These are phyloP conservation scores for Conus betulinus DNA, from an alignment of 1,140 invertebrate genomes.

Conservation along the genomic window DNA sequence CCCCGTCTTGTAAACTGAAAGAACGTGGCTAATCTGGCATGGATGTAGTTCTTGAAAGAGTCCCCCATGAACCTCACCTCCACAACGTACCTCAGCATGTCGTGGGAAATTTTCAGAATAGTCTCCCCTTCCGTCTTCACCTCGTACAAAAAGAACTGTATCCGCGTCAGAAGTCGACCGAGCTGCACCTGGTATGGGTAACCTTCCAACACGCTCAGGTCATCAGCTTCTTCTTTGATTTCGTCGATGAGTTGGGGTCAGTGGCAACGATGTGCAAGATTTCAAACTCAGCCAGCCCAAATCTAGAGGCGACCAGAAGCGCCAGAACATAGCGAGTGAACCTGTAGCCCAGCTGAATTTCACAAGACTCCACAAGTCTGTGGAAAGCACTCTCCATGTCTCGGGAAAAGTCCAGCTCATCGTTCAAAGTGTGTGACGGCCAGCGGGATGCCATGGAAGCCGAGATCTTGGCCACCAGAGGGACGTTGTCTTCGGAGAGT, in stretches of 20 bases:
- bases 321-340: constrained; percentile 48
- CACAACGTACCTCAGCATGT: constrained; percentile 34
- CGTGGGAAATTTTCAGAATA: constrained; percentile 29
- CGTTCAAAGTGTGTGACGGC: constrained; percentile 46
- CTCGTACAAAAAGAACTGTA: constrained; percentile 39
- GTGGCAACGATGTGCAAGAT: constrained; percentile 44
- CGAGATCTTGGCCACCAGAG: constrained; percentile 32
- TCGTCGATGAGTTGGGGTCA: constrained; percentile 44
- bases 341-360: constrained; percentile 39
- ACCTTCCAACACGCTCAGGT: constrained; percentile 49
- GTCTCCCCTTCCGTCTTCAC: constrained; percentile 51
- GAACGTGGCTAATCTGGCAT: constrained; percentile 47
- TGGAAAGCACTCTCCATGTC: constrained; percentile 34
- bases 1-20: constrained; percentile 49
- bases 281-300: constrained; percentile 46
- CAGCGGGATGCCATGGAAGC: constrained; percentile 30
- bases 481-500: constrained; percentile 27
- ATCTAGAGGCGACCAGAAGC: constrained; percentile 40
- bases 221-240: constrained; percentile 42
- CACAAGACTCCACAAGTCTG: constrained; percentile 37
- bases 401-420: constrained; percentile 24
- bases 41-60: constrained; percentile 37
- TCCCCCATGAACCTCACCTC: constrained; percentile 38
- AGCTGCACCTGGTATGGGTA: constrained; percentile 51
- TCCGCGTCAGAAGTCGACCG: constrained; percentile 34